Evolutionary conservation across 1,140 invertebrate genomes (phyloP).

Genomic region (Aethina tumida): DNA sequence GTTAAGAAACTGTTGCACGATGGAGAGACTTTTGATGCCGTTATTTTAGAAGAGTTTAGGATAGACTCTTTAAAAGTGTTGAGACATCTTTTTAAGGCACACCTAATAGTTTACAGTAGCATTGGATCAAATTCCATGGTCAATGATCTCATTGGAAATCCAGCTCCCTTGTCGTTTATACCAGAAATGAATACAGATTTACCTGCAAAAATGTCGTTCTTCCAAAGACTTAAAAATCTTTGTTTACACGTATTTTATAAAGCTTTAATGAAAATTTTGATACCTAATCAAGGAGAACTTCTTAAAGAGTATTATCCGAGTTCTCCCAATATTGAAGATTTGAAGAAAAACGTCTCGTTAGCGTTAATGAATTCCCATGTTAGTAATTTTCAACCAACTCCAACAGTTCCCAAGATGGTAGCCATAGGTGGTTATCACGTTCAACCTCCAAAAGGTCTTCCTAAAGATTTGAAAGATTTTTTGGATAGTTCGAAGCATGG

Average conservation of each 20-base stretch:
- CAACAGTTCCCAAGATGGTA: conserved; percentile 43
- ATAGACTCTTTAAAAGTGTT: conserved; percentile 37
- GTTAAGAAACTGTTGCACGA: conserved; percentile 18
- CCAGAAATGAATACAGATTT: conserved; percentile 27
- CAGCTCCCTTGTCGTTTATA: conserved; percentile 31
- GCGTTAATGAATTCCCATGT: conserved; percentile 48
- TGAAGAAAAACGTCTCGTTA: conserved; percentile 41
- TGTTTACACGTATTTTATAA: conserved; percentile 8
- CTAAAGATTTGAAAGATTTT: conserved; percentile 37
- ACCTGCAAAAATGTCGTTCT: conserved; percentile 37
- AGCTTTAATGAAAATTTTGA: conserved; percentile 13
- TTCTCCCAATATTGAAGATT: conserved; percentile 38
- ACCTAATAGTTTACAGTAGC: conserved; percentile 34
- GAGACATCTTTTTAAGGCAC: conserved; percentile 33
- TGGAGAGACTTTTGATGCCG: conserved; percentile 37
- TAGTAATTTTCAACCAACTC: conserved; percentile 40
- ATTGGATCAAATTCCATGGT: conserved; percentile 22
- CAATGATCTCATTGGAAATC: conserved; percentile 32
- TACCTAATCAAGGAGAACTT: conserved; percentile 32
- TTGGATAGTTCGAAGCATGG: conserved; percentile 39
- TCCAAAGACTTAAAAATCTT: conserved; percentile 35
- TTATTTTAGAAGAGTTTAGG: conserved; percentile 37
- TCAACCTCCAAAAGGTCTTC: conserved; percentile 30
- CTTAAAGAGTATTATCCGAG: conserved; percentile 35
- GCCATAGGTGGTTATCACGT: conserved; percentile 46